Evolutionary conservation across 1,140 invertebrate genomes (phyloP).

Genomic region (Olivierus martensii): DNA sequence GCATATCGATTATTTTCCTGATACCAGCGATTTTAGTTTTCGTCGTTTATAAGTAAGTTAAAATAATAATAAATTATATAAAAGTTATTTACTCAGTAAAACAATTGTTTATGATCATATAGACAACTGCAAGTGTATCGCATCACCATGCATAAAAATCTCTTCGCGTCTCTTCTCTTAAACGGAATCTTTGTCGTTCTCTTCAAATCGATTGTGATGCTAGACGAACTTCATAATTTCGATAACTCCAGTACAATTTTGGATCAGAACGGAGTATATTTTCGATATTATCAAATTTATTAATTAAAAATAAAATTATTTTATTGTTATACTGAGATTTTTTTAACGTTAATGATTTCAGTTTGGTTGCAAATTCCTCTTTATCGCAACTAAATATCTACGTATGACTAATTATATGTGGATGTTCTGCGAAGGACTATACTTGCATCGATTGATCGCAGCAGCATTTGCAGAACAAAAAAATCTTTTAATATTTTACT

Average conservation of each 20-base stretch:
- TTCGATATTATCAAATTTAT: too few relatives aligned
- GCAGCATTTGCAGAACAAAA: constrained; percentile 38
- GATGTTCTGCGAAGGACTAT: constrained; percentile 44
- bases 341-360: background rate
- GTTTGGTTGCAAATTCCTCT: constrained; percentile 11
- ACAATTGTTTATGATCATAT: background rate
- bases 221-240: constrained; percentile 27
- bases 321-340: too few relatives aligned
- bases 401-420: constrained; percentile 42
- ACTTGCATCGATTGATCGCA: constrained; percentile 37
- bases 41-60: background rate
- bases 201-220: constrained; percentile 32
- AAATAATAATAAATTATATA: too few relatives aligned
- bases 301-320: too few relatives aligned
- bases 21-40: constrained; percentile 8
- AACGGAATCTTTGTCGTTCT: constrained; percentile 29
- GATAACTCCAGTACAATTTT: constrained; percentile 20
- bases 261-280: constrained; percentile 14
- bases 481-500: constrained; percentile 33
- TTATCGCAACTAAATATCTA: constrained; percentile 26
- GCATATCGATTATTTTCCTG: constrained; percentile 8
- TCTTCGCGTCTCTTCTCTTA: constrained; percentile 38
- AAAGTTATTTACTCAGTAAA: too few relatives aligned
- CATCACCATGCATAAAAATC: constrained; percentile 40
- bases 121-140: constrained; percentile 25